Base-by-base conservation (phyloP, 2,888 invertebrate genomes). In the Priocnemis perturbator region DNA sequence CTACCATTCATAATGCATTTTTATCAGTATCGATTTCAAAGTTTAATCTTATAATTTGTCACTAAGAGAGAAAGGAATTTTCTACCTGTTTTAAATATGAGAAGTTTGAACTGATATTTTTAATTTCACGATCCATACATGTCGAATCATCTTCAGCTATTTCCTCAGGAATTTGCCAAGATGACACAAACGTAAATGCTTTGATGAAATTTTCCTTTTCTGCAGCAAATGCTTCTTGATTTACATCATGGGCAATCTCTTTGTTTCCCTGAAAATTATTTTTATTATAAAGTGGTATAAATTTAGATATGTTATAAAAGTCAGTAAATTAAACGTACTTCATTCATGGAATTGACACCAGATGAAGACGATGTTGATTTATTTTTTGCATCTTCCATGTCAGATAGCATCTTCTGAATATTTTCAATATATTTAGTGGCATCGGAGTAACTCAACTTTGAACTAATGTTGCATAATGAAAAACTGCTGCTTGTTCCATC, bases 51-150 rank as follows among this genome's bases (percentile, higher is more conserved):
- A 2, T 23, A 48, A 23, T 15, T 45, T n/a, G 0, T 45, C 3
- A 56, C 11, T n/a, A 14, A 5, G 30, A 0, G 21, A 19, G 14
- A n/a, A 44, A 17, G 57, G 7, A 56, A 67, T 48, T 45, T 21
- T 65, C 9, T 70, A 85, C 85, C 83, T 84, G 66, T 58, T 69
- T 83, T 7, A 86, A 62, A 20, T 53, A 69, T 14, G 64, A 60
- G 62, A 85, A 78, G n/a, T 75, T 65, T 0, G 74, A 60, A 21
- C 74, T 64, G 47, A 83, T 67, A n/a, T 71, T 70, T 4, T 73
- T 63, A 4, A 86, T 73, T 20, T 76, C 66, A 5, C 45, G 14
- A 50, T 73, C 69, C 71, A 85, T 77, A 21, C 71, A 73, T 56
- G 64, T 67, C 7, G 58, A 47, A 48, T 26, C 65, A 55, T 26